Evolutionary conservation across 2,797 vertebrate species (phyloP).

Genomic region (Bufotes viridis): DNA sequence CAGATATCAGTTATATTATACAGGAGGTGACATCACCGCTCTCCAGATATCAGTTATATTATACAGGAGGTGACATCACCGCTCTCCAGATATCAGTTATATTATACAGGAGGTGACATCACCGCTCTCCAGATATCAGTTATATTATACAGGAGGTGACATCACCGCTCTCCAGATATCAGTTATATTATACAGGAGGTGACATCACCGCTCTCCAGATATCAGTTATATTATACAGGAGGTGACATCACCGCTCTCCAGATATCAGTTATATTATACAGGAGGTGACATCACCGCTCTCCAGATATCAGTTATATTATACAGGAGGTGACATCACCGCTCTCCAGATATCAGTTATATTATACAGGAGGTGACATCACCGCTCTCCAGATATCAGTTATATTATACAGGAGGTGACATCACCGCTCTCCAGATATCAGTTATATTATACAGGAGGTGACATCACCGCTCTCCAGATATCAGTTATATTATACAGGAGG

Average conservation of each 20-base stretch:
- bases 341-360: no score
- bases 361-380: not conserved
- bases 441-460: not conserved
- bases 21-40: not conserved
- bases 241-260: not conserved
- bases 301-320: not conserved
- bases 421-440: not conserved
- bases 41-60: not conserved
- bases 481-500: no score
- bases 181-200: not conserved
- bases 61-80: not conserved
- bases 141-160: not conserved
- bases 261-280: not conserved
- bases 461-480: not conserved
- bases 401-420: not conserved
- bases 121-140: not conserved
- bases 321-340: no score
- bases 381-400: not conserved
- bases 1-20: not conserved
- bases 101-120: not conserved
- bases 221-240: not conserved
- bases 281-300: not conserved
- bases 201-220: not conserved
- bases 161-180: not conserved
- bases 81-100: not conserved